phyloP scores from a whole-genome alignment of 2,113 vertebrate species.

The Mesoclemmys tuberculata region DNA sequence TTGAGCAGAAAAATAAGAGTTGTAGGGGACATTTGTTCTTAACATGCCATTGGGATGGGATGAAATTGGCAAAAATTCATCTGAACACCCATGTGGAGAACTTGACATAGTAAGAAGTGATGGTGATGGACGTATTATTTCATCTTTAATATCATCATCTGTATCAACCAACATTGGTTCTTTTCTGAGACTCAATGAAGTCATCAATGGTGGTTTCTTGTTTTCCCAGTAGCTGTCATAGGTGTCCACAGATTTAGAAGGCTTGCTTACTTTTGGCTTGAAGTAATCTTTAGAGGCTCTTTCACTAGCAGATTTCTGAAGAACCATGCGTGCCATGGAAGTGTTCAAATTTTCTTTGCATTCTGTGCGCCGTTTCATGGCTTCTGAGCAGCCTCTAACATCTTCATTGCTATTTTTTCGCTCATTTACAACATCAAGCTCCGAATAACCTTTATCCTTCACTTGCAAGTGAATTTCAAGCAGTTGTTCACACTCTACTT shows the following conservation, averaged over 20 bases:
- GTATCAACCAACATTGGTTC: slow-evolving; percentile 87
- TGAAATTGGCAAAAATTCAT: slow-evolving; percentile 87
- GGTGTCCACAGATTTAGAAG: slow-evolving; percentile 92
- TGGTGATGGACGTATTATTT: slow-evolving; percentile 89
- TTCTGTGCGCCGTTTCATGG: slow-evolving; percentile 87
- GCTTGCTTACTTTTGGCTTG: slow-evolving; percentile 89
- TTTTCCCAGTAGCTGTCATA: slow-evolving; percentile 94
- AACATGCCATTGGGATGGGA: slow-evolving; percentile 81
- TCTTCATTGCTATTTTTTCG: slow-evolving; percentile 88
- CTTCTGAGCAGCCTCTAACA: slow-evolving; percentile 88
- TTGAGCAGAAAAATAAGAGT: slow-evolving; percentile 89
- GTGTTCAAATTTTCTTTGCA: slow-evolving; percentile 84
- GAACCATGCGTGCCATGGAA: slow-evolving; percentile 88
- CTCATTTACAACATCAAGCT: slow-evolving; percentile 89
- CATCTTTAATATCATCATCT: slow-evolving; percentile 91
- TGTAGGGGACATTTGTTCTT: slow-evolving; percentile 79
- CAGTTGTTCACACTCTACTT: slow-evolving; percentile 94
- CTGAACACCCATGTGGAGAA: slow-evolving; percentile 85
- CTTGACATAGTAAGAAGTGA: slow-evolving; percentile 88
- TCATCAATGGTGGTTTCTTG: slow-evolving; percentile 89
- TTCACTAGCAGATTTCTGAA: slow-evolving; percentile 87
- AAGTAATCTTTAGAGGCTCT: slow-evolving; percentile 88
- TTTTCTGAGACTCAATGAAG: slow-evolving; percentile 91
- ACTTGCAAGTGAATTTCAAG: slow-evolving; percentile 92
- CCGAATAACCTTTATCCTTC: slow-evolving; percentile 88